Percentiles rank a stretch among this genome's conserved stretches.
phyloP scores from a whole-genome alignment of 1,140 invertebrate species.

The Lamellibrachia luymesi region DNA sequence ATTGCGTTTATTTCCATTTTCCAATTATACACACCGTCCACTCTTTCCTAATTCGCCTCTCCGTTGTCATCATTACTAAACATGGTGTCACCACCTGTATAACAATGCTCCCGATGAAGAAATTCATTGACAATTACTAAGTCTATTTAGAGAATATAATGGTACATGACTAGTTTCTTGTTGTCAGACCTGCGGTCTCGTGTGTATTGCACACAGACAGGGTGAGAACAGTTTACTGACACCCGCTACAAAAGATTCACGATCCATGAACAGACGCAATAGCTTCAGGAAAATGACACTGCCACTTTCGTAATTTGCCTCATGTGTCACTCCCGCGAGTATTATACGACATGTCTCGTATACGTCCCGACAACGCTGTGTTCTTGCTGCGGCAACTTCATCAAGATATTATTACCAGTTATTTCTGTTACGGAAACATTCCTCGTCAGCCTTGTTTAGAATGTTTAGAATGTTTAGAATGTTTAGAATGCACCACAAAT shows the following conservation, averaged over 20 bases:
- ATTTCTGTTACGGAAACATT: background rate
- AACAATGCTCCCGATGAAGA: background rate
- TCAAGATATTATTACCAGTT: background rate
- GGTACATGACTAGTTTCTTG: background rate
- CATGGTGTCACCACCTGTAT: too few relatives aligned
- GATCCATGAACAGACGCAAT: background rate
- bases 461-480: background rate
- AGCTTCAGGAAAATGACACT: background rate
- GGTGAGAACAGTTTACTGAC: background rate
- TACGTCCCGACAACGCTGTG: background rate
- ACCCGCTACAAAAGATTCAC: background rate
- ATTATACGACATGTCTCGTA: background rate
- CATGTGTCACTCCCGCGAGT: background rate
- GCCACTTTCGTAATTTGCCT: background rate
- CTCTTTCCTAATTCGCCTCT: too few relatives aligned
- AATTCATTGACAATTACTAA: background rate
- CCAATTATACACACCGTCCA: too few relatives aligned
- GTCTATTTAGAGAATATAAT: background rate
- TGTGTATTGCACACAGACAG: background rate
- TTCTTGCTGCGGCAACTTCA: background rate
- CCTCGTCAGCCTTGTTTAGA: background rate
- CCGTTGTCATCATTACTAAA: too few relatives aligned
- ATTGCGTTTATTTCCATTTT: too few relatives aligned
- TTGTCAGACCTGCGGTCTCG: background rate
- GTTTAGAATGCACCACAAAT: background rate